Evolutionary conservation across 1,140 invertebrate genomes (phyloP).

Genomic region (Latrodectus geometricus): DNA sequence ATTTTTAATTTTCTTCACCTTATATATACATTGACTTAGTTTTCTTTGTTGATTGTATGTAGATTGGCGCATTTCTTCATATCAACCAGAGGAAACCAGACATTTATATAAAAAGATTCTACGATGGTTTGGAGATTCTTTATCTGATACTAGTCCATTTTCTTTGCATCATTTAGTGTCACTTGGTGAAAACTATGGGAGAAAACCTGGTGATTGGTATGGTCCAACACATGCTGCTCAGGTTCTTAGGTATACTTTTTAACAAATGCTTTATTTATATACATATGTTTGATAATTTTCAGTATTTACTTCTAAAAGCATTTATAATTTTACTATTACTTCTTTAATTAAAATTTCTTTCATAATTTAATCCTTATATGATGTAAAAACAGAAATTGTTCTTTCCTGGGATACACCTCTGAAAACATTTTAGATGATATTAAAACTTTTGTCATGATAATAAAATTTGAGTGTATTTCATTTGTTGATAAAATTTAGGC

Average conservation of each 20-base stretch:
- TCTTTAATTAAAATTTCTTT: no score
- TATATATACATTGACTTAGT: no score
- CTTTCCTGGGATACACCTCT: no score
- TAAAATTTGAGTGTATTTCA: no score
- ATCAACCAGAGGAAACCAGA: slow-evolving; percentile 56
- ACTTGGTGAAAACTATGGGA: slow-evolving; percentile 79
- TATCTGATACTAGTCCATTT: slow-evolving; percentile 79
- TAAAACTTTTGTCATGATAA: no score
- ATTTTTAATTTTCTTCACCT: no score
- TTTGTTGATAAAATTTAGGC: no score
- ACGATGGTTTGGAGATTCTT: slow-evolving; percentile 85
- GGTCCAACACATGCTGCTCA: slow-evolving; percentile 67
- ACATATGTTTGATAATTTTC: background rate
- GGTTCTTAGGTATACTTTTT: slow-evolving; percentile 61
- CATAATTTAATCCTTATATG: no score
- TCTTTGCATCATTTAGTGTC: slow-evolving; percentile 84
- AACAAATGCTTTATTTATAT: no score
- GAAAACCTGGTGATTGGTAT: slow-evolving; percentile 73
- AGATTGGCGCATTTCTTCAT: slow-evolving; percentile 39
- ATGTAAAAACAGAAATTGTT: no score
- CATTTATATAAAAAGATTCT: slow-evolving; percentile 82
- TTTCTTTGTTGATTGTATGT: background rate
- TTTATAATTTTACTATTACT: background rate
- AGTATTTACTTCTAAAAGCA: background rate
- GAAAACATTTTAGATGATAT: no score